phyloP scores from a whole-genome alignment of 2,113 vertebrate genomes.

The Hystrix brachyura region DNA sequence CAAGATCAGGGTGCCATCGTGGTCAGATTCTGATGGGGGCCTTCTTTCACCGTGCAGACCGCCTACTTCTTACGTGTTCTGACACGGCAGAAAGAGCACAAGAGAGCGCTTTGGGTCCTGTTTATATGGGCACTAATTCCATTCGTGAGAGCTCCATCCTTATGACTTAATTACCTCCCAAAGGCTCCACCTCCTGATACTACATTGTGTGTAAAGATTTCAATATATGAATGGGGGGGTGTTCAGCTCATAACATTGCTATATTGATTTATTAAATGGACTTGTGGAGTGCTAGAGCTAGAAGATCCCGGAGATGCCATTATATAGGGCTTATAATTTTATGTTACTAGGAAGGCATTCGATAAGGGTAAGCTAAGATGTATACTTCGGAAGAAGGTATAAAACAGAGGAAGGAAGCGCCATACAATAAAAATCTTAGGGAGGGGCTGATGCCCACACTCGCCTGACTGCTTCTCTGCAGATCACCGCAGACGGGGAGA shows the following conservation, averaged over 20 bases:
- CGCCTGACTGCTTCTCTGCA: not conserved
- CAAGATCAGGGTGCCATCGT: not conserved
- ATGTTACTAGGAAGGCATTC: not conserved
- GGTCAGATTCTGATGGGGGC: not conserved
- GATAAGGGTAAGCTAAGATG: not conserved
- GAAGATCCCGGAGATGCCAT: not conserved
- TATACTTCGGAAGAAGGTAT: not conserved
- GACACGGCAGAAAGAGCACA: not conserved
- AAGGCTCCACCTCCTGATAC: not conserved
- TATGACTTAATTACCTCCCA: not conserved
- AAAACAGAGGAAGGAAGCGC: not conserved
- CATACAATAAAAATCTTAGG: not conserved
- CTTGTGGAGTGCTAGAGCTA: not conserved
- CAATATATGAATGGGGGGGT: too few species aligned
- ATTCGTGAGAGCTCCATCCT: not conserved
- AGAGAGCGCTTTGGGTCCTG: not conserved
- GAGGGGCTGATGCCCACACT: not conserved
- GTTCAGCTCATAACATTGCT: not conserved
- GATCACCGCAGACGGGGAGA: not conserved
- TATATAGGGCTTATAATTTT: not conserved
- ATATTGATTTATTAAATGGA: not conserved
- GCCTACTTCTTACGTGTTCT: not conserved
- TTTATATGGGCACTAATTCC: not conserved
- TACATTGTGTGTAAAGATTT: not conserved
- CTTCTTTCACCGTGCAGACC: not conserved